A percentile compares a stretch with the other conserved stretches of the same genome.
Evolutionary conservation across 2,888 invertebrate genomes (phyloP).

Genomic region (Watsonalla cultraria): DNA sequence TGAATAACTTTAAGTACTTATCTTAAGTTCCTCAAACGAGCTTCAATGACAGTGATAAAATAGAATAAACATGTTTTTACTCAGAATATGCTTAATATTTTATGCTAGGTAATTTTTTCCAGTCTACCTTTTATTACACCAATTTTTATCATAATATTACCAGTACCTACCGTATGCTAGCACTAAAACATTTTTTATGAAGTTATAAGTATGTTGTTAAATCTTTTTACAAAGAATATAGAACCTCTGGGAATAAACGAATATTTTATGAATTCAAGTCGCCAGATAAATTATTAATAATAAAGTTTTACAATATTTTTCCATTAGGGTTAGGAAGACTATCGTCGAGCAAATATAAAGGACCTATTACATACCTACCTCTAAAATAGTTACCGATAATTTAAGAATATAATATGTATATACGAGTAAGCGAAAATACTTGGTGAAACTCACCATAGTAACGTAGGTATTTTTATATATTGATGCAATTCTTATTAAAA

Average conservation of each 20-base stretch:
- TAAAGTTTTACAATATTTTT: too few relatives aligned
- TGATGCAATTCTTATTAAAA: too few relatives aligned
- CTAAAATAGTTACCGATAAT: conserved; percentile 22
- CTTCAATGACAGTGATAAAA: not conserved
- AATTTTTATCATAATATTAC: not conserved
- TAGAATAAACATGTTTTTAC: not conserved
- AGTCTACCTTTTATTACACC: not conserved
- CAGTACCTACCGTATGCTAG: not conserved
- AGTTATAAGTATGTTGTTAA: too few relatives aligned
- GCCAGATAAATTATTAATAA: not conserved
- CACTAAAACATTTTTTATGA: too few relatives aligned
- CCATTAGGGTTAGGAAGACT: not conserved
- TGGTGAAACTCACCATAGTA: too few relatives aligned
- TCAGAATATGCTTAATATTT: not conserved
- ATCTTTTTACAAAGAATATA: too few relatives aligned
- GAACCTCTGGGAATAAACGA: too few relatives aligned
- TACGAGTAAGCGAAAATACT: too few relatives aligned
- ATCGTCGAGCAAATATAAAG: conserved; percentile 14
- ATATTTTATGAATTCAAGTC: not conserved
- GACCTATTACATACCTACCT: conserved; percentile 24
- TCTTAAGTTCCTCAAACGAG: not conserved
- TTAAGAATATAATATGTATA: conserved; percentile 10
- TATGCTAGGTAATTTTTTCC: not conserved
- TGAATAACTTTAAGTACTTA: not conserved
- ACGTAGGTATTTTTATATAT: too few relatives aligned